phyloP scores from a whole-genome alignment of 2,797 vertebrate genomes.

The Siniperca obscura region DNA sequence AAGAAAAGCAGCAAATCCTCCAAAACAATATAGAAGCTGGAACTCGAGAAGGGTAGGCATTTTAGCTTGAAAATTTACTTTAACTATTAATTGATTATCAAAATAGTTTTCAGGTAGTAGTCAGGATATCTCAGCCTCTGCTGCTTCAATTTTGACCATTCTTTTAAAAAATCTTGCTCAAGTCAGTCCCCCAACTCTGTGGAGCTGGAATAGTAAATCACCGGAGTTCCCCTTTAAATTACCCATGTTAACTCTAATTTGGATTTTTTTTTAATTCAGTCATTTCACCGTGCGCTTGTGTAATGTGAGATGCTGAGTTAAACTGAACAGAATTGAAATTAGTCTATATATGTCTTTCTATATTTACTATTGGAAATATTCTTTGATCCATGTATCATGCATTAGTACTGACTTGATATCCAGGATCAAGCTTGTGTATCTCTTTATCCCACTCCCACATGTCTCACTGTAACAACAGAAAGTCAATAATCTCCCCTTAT shows the following conservation, averaged over 20 bases:
- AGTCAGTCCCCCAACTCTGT: background rate
- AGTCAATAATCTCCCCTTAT: constrained; percentile 29
- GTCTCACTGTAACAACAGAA: constrained; percentile 25
- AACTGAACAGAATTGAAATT: background rate
- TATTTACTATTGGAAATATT: background rate
- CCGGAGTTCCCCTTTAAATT: background rate
- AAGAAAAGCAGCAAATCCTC: background rate
- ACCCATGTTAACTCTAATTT: background rate
- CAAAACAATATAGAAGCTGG: background rate
- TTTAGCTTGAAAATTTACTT: too few relatives aligned
- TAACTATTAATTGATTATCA: too few relatives aligned
- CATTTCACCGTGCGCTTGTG: background rate
- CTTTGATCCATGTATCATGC: background rate
- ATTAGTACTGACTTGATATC: constrained; percentile 2
- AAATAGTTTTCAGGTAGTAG: too few relatives aligned
- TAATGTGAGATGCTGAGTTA: background rate
- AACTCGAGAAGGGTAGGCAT: too few relatives aligned
- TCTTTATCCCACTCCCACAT: background rate
- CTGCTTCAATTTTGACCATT: background rate
- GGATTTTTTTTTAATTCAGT: background rate
- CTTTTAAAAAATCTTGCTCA: background rate
- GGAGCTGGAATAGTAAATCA: background rate
- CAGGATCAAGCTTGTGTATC: background rate
- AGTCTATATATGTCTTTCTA: background rate
- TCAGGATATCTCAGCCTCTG: background rate